These are phyloP conservation scores for Brachionus angularis DNA, from an alignment of 1,140 invertebrate genomes.

Conservation along the genomic window DNA sequence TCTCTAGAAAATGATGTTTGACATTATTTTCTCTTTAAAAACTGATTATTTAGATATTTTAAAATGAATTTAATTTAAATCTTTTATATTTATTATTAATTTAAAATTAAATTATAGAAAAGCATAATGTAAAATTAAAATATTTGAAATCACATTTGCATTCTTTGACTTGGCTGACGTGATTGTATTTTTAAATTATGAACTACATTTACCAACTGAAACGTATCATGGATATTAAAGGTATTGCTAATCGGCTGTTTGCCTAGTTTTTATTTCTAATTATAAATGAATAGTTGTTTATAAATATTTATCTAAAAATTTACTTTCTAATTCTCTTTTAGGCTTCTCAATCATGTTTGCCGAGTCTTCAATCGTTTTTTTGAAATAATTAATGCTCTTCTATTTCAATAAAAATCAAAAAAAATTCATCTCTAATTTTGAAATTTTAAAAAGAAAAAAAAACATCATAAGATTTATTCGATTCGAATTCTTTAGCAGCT, in stretches of 20 bases:
- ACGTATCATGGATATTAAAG: slow-evolving; percentile 32
- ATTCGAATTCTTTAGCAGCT: slow-evolving; percentile 36
- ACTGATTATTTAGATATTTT: too few relatives aligned
- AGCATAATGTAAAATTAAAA: too few relatives aligned
- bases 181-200: slow-evolving; percentile 5
- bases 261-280: neutral
- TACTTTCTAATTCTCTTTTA: slow-evolving; percentile 25
- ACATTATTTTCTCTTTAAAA: too few relatives aligned
- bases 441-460: neutral
- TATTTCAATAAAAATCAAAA: neutral
- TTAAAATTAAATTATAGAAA: too few relatives aligned
- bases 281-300: neutral
- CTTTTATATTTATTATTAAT: too few relatives aligned
- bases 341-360: slow-evolving; percentile 35
- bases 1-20: too few relatives aligned
- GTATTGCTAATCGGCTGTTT: slow-evolving; percentile 7
- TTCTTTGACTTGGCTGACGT: slow-evolving; percentile 7
- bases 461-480: slow-evolving; percentile 24
- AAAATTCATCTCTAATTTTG: neutral
- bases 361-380: slow-evolving; percentile 37
- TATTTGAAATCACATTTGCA: too few relatives aligned
- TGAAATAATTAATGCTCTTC: slow-evolving; percentile 34
- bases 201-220: slow-evolving; percentile 20
- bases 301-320: neutral
- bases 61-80: too few relatives aligned